These are phyloP conservation scores for Trichomalopsis sarcophagae DNA, from an alignment of 1,140 invertebrate genomes.

Conservation along the genomic window DNA sequence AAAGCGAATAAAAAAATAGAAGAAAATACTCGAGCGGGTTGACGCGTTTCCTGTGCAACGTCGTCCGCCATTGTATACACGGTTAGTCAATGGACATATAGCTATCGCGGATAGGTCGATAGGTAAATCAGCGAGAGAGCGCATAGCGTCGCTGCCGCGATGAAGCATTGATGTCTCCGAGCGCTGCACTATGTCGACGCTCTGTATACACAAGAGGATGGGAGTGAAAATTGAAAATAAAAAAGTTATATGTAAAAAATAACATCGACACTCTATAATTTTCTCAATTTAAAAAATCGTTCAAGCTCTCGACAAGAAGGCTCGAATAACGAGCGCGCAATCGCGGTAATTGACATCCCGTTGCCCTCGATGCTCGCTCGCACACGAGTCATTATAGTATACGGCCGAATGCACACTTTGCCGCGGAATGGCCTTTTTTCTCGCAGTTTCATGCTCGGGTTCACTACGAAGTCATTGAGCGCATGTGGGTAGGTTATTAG, in stretches of 20 bases:
- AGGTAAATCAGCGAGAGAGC: neutral
- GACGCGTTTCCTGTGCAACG: too few relatives aligned
- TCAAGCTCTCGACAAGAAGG: neutral
- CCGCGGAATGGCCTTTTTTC: neutral
- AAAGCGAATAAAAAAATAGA: too few relatives aligned
- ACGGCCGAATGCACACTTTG: neutral
- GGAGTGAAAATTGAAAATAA: too few relatives aligned
- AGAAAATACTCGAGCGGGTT: too few relatives aligned
- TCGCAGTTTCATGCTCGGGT: neutral
- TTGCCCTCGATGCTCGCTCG: slow-evolving; percentile 35
- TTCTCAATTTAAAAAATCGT: neutral
- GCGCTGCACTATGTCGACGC: too few relatives aligned
- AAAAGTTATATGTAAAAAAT: too few relatives aligned
- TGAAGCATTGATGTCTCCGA: slow-evolving; percentile 48
- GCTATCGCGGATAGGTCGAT: neutral
- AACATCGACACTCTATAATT: too few relatives aligned
- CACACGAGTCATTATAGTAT: neutral
- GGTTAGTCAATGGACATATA: neutral
- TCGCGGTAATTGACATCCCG: slow-evolving; percentile 36
- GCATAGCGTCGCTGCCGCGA: slow-evolving; percentile 11
- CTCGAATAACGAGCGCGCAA: neutral
- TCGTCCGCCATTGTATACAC: slow-evolving; percentile 6
- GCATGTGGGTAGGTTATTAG: neutral
- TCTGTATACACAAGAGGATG: neutral
- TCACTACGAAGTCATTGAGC: neutral